Evolutionary conservation across 2,797 vertebrate genomes (phyloP), one percentile per base, ranked within the genome.

Genomic region (Austrolebias charrua): DNA sequence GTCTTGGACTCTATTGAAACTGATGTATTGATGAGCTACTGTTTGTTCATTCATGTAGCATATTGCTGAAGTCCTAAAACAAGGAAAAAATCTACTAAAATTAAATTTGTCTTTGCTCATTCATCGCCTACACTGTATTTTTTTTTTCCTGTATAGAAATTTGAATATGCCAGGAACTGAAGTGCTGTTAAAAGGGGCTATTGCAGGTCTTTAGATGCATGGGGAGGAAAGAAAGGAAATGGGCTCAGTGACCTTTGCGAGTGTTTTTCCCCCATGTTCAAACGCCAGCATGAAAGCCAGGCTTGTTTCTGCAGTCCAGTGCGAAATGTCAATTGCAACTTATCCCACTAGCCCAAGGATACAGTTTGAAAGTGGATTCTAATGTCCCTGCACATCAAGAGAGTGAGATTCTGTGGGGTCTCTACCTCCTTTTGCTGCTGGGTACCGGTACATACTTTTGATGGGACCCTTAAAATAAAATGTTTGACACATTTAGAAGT

Each of bases 321-420:
- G 47, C 87, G 90, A 93, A 94, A 93, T 94, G 93, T 93, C 92
- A 94, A 90, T 92, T 93, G 92, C 92, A 94, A 94, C 91, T 91
- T 93, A 94, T 94, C 91, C 92, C 80, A 79, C 87, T 83, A 85
- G 87, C 80, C 80, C 73, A 88, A 93, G 88, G 87, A 92, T 87
- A 88, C 86, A 84, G 83, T 86, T 83, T 91, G 91, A 91, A 92
- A 94, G 90, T 87, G 88, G 89, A 93, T 83, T 91, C 87, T 91
- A 75, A 83, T 87, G 80, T 92, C 85, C 84, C 74, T 80, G 79
- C 84, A 85, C 89, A 91, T 87, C 82, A 84, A 77, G 88, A 77
- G 88, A 79, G 76, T 83, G 75, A 81, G 81, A 73, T 75, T 84
- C 80, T 86, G 61, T 87, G 76, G 72, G 79, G 74, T 83, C 76